A percentile compares a stretch with the other conserved stretches of the same genome.
Conservation (phyloP, 1,140 invertebrate species). For the Hestina assimilis region DNA sequence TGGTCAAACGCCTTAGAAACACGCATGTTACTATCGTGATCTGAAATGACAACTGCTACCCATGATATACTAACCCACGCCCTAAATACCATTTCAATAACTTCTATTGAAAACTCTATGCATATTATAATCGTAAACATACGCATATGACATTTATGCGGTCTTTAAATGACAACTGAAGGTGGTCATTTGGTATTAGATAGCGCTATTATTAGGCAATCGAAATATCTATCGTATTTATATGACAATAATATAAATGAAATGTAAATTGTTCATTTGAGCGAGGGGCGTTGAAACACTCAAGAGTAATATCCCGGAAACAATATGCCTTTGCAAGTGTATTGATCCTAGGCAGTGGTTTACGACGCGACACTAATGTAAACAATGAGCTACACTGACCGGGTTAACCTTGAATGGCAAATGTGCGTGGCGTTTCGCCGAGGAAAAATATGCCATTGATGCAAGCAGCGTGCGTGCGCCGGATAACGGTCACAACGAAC, state of each 20-base stretch:
- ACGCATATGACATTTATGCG: slow-evolving; percentile 18
- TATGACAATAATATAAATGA: not conserved
- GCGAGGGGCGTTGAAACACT: not conserved
- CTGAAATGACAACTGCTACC: slow-evolving; percentile 32
- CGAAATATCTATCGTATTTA: no score
- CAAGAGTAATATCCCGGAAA: not conserved
- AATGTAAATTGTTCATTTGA: not conserved
- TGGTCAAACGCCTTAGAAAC: slow-evolving; percentile 45
- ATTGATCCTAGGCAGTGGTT: slow-evolving; percentile 16
- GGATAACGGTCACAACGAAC: slow-evolving; percentile 68
- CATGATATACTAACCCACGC: slow-evolving; percentile 45
- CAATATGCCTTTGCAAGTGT: slow-evolving; percentile 6
- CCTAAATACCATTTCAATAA: slow-evolving; percentile 36
- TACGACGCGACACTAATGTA: slow-evolving; percentile 52
- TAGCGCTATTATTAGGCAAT: not conserved
- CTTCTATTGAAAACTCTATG: slow-evolving; percentile 37
- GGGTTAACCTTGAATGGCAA: slow-evolving; percentile 76
- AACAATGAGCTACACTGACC: slow-evolving; percentile 71
- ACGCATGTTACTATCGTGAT: slow-evolving; percentile 56
- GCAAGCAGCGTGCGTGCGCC: slow-evolving; percentile 68
- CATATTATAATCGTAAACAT: slow-evolving; percentile 39
- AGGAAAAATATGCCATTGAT: slow-evolving; percentile 77
- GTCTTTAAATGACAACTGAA: not conserved
- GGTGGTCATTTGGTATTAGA: slow-evolving; percentile 3
- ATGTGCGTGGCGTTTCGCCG: slow-evolving; percentile 68